Conservation (phyloP, 2,113 vertebrate species). For the Oenanthe oenanthe region DNA sequence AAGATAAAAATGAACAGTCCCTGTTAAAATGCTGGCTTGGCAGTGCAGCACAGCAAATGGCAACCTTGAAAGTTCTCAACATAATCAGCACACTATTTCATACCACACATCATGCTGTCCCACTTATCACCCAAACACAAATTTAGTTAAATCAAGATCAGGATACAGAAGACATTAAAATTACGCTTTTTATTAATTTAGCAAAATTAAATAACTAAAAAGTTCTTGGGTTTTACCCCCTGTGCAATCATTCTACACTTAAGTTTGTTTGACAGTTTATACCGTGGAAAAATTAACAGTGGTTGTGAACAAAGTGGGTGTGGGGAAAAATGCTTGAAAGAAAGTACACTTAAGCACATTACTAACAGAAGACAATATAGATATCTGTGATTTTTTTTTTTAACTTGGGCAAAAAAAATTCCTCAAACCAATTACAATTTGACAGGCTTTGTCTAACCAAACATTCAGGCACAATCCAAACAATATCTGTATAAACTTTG, state of each 20-base stretch:
- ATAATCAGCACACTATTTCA: neutral
- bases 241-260: accelerated
- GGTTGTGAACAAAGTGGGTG: neutral
- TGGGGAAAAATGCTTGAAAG: neutral
- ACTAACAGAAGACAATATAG: neutral
- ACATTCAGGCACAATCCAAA: neutral
- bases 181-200: neutral
- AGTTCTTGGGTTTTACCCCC: neutral
- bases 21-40: neutral
- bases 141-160: neutral
- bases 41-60: neutral
- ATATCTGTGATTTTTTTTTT: neutral
- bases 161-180: neutral
- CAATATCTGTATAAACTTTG: neutral
- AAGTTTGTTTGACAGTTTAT: neutral
- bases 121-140: neutral
- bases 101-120: neutral
- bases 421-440: neutral
- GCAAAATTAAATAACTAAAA: neutral
- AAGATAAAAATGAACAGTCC: neutral
- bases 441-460: neutral
- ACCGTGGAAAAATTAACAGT: neutral
- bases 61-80: neutral
- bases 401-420: neutral
- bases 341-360: neutral